Evolutionary conservation across 2,797 vertebrate genomes (phyloP).

Genomic region (Acanthiza pusilla): DNA sequence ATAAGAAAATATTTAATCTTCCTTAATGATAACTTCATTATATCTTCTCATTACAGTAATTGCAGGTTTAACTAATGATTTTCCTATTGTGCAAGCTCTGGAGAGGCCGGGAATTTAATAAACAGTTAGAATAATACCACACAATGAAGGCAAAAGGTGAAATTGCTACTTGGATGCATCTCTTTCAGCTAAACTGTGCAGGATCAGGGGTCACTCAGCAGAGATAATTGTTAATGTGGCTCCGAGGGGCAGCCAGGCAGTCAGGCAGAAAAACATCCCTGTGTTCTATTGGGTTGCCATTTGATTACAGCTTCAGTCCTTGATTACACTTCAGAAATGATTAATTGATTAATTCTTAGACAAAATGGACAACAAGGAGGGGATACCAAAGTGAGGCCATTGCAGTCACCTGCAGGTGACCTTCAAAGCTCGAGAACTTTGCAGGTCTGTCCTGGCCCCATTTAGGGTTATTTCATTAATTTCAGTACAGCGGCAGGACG

Average conservation of each 20-base stretch:
- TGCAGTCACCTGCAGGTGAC: not conserved
- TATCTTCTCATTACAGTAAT: constrained; percentile 54
- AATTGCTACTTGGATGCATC: constrained; percentile 53
- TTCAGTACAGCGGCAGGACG: not conserved
- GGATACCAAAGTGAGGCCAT: not conserved
- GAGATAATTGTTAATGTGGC: constrained; percentile 72
- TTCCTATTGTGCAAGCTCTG: not conserved
- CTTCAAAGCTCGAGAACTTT: not conserved
- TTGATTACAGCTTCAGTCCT: constrained; percentile 42
- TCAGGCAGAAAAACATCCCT: constrained; percentile 28
- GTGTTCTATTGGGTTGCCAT: not conserved
- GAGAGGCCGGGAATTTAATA: constrained; percentile 45
- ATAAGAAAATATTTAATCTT: constrained; percentile 6
- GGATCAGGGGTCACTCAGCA: constrained; percentile 50
- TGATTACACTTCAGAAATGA: constrained; percentile 70
- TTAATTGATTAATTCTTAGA: constrained; percentile 54
- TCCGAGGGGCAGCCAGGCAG: constrained; percentile 15
- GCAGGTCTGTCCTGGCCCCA: not conserved
- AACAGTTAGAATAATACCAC: constrained; percentile 53
- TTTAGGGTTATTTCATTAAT: not conserved
- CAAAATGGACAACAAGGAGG: not conserved
- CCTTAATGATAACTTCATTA: constrained; percentile 38
- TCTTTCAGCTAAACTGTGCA: constrained; percentile 41
- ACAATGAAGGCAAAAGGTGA: constrained; percentile 53
- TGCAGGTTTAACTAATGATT: constrained; percentile 43